phyloP scores from a whole-genome alignment of 2,888 invertebrate species.

The Ectemnius lituratus region DNA sequence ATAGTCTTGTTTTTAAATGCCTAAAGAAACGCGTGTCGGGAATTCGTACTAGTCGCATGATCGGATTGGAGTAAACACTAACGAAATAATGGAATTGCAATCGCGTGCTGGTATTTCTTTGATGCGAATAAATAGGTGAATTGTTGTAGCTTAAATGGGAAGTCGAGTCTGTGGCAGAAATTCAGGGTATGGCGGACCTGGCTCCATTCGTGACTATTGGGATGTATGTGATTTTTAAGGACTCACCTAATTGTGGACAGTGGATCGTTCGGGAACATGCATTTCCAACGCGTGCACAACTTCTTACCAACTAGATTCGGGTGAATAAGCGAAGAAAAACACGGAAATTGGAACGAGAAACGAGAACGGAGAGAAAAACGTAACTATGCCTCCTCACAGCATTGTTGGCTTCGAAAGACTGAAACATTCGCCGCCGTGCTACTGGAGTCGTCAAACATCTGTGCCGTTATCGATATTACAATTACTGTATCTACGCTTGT shows the following conservation, averaged over 20 bases:
- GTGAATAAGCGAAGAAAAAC: constrained; percentile 57
- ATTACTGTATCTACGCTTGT: constrained; percentile 11
- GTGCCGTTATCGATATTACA: constrained; percentile 4
- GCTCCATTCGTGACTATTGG: neutral
- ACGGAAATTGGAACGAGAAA: constrained; percentile 62
- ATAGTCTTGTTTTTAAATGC: too few relatives aligned
- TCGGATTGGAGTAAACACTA: too few relatives aligned
- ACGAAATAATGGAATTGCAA: too few relatives aligned
- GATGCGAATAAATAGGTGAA: too few relatives aligned
- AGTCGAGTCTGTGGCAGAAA: too few relatives aligned
- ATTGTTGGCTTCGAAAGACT: constrained; percentile 61
- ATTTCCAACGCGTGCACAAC: constrained; percentile 34
- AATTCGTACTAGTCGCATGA: too few relatives aligned
- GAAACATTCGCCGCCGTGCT: constrained; percentile 53
- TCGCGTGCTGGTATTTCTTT: too few relatives aligned
- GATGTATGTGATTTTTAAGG: neutral
- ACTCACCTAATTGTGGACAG: constrained; percentile 48
- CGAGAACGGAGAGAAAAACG: constrained; percentile 58
- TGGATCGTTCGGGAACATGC: constrained; percentile 21
- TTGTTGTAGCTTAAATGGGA: too few relatives aligned
- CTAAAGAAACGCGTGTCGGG: too few relatives aligned
- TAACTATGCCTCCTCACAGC: constrained; percentile 60
- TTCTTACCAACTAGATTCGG: constrained; percentile 27
- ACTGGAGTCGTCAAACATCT: constrained; percentile 17
- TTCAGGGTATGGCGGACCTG: constrained; percentile 41